Evolutionary conservation across 2,888 invertebrate species (phyloP).

Genomic region (Rhyacophila evoluta): DNA sequence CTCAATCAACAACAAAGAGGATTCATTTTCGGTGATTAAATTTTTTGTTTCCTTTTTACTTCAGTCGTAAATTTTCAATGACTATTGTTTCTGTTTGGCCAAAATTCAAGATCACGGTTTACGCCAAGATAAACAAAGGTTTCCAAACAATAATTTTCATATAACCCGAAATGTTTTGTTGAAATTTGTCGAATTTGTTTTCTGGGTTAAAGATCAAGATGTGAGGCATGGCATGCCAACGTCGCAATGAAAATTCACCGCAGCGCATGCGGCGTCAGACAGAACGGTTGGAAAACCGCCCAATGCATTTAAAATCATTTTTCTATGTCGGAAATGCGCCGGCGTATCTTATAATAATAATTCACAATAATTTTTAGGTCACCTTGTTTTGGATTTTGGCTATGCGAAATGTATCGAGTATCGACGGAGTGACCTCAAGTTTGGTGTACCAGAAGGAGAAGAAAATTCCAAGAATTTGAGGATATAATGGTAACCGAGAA

Average conservation of each 20-base stretch:
- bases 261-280: background rate
- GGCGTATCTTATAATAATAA: background rate
- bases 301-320: background rate
- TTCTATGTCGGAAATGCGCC: background rate
- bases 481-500: no score
- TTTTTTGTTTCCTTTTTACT: no score
- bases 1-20: no score
- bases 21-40: no score
- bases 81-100: background rate
- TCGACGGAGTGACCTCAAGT: no score
- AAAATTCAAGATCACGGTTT: background rate
- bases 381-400: background rate
- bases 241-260: slow-evolving; percentile 9
- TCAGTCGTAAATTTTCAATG: background rate
- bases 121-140: background rate
- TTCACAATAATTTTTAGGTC: background rate
- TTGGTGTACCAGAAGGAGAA: no score
- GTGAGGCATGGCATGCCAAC: background rate
- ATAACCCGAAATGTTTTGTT: background rate
- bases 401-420: no score
- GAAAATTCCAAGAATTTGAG: no score
- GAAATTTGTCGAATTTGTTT: background rate
- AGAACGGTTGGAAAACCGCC: background rate
- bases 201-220: slow-evolving; percentile 5
- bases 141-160: background rate